Percentiles rank a stretch among this genome's conserved stretches.
Evolutionary conservation across 2,797 vertebrate genomes (phyloP).

Genomic region (Hephaestus fuliginosus): DNA sequence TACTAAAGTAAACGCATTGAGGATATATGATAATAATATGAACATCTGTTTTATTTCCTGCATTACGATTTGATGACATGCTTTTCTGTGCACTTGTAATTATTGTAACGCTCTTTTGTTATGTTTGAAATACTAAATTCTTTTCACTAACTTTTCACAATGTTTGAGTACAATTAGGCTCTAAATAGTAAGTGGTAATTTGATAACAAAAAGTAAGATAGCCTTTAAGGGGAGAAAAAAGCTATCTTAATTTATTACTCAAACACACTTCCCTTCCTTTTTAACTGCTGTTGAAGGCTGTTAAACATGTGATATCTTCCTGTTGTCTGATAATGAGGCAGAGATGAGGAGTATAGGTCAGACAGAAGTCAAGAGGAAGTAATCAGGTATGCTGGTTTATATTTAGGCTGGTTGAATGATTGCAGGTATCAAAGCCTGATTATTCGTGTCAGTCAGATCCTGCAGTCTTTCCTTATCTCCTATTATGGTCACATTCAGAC

Average conservation of each 20-base stretch:
- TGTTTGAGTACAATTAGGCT: background rate
- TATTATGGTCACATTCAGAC: background rate
- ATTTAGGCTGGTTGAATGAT: background rate
- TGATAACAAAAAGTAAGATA: background rate
- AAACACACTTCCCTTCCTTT: background rate
- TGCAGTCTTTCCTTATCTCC: background rate
- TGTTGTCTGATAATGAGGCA: constrained; percentile 12
- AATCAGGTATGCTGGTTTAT: constrained; percentile 16
- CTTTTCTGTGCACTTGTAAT: too few species aligned
- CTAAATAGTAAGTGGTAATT: too few species aligned
- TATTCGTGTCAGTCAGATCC: background rate
- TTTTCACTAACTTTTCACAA: background rate
- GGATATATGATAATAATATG: too few species aligned
- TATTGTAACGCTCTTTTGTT: too few species aligned
- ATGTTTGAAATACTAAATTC: background rate
- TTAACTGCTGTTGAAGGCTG: background rate
- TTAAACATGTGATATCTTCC: constrained; percentile 16
- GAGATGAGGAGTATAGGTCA: constrained; percentile 4
- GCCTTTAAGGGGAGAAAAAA: background rate
- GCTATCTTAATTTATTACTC: background rate
- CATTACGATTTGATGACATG: too few species aligned
- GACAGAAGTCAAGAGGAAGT: constrained; percentile 20
- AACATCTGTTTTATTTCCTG: too few species aligned
- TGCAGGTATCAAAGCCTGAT: background rate
- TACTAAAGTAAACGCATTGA: too few species aligned